phyloP scores from a whole-genome alignment of 2,888 invertebrate species.

The Eumacrocentrus americanus region DNA sequence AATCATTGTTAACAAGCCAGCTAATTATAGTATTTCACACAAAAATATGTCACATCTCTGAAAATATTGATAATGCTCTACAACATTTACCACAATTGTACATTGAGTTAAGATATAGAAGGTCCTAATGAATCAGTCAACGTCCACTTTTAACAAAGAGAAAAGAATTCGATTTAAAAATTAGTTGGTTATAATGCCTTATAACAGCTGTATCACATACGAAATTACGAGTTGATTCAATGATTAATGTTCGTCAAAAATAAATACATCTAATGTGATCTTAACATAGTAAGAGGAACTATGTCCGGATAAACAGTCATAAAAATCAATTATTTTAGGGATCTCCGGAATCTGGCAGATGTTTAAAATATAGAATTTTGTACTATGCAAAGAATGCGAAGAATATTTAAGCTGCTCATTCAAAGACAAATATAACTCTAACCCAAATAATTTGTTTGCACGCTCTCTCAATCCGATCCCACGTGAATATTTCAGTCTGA shows the following conservation, averaged over 20 bases:
- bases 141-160: no score
- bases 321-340: no score
- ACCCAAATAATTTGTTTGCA: background rate
- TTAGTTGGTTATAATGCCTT: background rate
- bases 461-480: background rate
- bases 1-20: constrained; percentile 4
- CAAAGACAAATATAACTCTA: background rate
- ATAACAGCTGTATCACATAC: no score
- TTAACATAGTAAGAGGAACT: no score
- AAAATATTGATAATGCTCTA: constrained; percentile 5
- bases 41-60: constrained; percentile 19
- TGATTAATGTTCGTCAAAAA: no score
- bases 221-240: no score
- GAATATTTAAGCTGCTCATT: no score
- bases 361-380: no score
- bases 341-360: no score
- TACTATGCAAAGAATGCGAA: no score
- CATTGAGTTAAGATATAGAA: background rate
- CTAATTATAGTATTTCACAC: constrained; percentile 13
- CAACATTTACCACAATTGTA: constrained; percentile 13
- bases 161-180: background rate
- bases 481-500: constrained; percentile 19
- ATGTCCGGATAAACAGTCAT: no score
- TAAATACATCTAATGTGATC: no score
- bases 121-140: background rate